These are phyloP conservation scores for Anoura caudifer DNA, from an alignment of 2,113 vertebrate genomes.

Conservation along the genomic window DNA sequence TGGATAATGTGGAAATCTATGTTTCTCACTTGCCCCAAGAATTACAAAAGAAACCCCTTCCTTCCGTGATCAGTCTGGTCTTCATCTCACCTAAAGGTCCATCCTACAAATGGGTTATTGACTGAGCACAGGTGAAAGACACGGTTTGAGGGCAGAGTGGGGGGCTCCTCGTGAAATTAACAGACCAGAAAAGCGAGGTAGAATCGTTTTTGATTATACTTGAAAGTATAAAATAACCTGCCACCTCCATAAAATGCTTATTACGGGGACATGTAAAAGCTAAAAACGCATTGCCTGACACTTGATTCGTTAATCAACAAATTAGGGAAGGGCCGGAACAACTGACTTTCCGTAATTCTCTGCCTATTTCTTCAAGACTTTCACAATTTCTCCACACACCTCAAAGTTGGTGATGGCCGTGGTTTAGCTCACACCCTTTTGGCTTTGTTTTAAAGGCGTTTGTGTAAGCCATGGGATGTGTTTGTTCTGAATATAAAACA, in stretches of 20 bases:
- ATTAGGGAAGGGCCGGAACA: not conserved
- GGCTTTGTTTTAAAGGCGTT: not conserved
- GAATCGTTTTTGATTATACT: not conserved
- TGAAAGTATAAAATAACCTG: not conserved
- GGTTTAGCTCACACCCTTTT: not conserved
- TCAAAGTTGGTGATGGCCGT: not conserved
- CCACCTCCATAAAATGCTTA: not conserved
- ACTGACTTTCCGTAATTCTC: not conserved
- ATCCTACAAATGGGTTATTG: not conserved
- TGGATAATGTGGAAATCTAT: not conserved
- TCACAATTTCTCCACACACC: not conserved
- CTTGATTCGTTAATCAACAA: not conserved
- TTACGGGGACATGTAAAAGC: not conserved
- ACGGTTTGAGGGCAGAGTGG: not conserved
- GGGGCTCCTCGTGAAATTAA: not conserved
- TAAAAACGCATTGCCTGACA: not conserved
- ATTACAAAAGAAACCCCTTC: not conserved
- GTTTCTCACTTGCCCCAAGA: not conserved
- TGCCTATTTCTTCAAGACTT: not conserved
- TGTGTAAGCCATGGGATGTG: not conserved
- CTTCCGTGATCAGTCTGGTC: not conserved
- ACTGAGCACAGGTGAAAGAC: not conserved
- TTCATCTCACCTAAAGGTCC: not conserved
- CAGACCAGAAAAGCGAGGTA: not conserved
- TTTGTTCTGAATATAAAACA: slow-evolving; percentile 35